Conservation (phyloP, 2,888 invertebrate species). For the Halictus ligatus region DNA sequence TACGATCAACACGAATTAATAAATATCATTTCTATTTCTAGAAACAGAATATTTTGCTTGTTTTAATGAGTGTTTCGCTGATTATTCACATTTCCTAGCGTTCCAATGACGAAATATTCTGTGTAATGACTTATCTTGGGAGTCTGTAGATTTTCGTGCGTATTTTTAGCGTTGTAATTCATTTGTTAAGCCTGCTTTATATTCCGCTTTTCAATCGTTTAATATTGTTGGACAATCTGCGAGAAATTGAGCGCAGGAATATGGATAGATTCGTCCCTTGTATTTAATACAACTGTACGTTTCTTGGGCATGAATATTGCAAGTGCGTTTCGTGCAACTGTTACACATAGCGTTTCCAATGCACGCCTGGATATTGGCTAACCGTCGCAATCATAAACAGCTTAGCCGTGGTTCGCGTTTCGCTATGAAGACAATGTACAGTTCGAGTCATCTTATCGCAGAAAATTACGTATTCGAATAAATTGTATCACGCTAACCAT, state of each 20-base stretch:
- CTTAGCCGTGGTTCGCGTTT: neutral
- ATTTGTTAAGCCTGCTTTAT: no score
- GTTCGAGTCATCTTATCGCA: neutral
- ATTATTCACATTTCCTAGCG: neutral
- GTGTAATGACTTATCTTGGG: no score
- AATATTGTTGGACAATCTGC: neutral
- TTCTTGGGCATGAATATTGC: neutral
- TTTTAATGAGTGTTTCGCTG: neutral
- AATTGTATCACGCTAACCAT: neutral
- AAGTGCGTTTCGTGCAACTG: neutral
- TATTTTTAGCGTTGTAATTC: neutral
- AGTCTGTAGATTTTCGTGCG: no score
- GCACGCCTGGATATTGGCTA: neutral
- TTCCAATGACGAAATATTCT: neutral
- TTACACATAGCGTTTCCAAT: neutral
- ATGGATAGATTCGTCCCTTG: no score
- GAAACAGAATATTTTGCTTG: neutral
- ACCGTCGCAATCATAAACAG: neutral
- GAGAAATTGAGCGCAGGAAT: neutral
- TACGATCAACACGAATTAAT: neutral
- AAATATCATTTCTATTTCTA: neutral
- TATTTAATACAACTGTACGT: neutral
- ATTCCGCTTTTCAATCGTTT: neutral
- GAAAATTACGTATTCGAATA: neutral
- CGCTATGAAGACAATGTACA: neutral